A percentile compares a stretch with the other conserved stretches of the same genome.
Conservation (phyloP, 1,140 invertebrate species). For the Hypothenemus hampei region DNA sequence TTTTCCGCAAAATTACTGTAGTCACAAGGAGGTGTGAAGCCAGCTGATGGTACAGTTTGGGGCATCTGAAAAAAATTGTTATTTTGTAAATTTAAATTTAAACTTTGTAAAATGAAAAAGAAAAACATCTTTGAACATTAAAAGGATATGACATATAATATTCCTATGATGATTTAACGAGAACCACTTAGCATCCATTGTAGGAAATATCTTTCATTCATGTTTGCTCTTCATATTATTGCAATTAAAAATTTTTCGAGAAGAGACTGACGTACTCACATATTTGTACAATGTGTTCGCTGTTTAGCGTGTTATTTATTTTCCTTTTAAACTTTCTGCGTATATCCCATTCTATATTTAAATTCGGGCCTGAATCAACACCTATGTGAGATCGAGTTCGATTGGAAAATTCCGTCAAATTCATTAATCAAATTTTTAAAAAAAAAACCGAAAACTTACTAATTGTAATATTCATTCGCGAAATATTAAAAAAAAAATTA, state of each 20-base stretch:
- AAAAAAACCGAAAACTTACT: no score
- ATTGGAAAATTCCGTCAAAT: neutral
- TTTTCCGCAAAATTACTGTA: slow-evolving; percentile 60
- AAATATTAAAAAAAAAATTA: slow-evolving; percentile 6
- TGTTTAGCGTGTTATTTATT: slow-evolving; percentile 9
- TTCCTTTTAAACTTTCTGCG: slow-evolving; percentile 9
- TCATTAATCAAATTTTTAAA: slow-evolving; percentile 4
- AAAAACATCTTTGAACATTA: no score
- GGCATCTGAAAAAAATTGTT: slow-evolving; percentile 65
- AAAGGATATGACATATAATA: no score
- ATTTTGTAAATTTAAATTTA: no score
- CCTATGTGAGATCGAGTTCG: neutral
- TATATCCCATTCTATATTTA: slow-evolving; percentile 8
- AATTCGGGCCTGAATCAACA: neutral
- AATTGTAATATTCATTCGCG: slow-evolving; percentile 8
- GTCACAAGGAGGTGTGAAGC: slow-evolving; percentile 64
- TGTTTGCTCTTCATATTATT: no score
- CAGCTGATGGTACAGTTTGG: slow-evolving; percentile 70
- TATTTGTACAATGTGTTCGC: neutral
- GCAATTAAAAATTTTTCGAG: no score
- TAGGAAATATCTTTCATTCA: no score
- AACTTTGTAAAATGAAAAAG: no score
- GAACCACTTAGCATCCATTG: no score
- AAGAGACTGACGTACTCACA: no score
- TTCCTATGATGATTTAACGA: no score